These are phyloP conservation scores for Sepioteuthis lessoniana DNA, from an alignment of 2,888 invertebrate genomes.

Conservation along the genomic window DNA sequence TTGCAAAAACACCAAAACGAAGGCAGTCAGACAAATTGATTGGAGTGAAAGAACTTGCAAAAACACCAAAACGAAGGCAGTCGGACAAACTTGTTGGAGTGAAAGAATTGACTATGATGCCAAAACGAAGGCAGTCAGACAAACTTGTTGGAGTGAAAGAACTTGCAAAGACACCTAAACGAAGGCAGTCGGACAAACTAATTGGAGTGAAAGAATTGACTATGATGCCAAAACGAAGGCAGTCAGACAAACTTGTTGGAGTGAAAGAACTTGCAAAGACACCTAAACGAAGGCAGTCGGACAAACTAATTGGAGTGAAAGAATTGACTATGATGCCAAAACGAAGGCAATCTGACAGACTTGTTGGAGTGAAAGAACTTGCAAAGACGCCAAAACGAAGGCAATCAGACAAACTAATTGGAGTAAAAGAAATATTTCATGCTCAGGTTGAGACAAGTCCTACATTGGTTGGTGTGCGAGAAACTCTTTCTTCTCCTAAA, in stretches of 20 bases:
- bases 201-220: neutral
- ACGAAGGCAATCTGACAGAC: neutral
- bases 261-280: neutral
- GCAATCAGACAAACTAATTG: neutral
- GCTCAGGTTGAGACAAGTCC: neutral
- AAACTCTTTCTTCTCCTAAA: neutral
- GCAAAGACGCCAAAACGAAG: neutral
- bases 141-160: neutral
- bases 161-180: neutral
- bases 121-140: too few species aligned
- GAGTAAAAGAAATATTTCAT: neutral
- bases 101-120: too few species aligned
- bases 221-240: neutral
- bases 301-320: neutral
- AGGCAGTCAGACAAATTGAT: neutral
- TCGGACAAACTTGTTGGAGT: neutral
- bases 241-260: neutral
- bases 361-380: constrained; percentile 25
- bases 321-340: constrained; percentile 52
- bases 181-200: neutral
- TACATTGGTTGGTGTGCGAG: neutral
- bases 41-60: neutral
- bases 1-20: too few species aligned
- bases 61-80: neutral
- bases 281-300: neutral